Base-by-base conservation (phyloP, 2,113 vertebrate genomes). In the Muscicapa adusta region DNA sequence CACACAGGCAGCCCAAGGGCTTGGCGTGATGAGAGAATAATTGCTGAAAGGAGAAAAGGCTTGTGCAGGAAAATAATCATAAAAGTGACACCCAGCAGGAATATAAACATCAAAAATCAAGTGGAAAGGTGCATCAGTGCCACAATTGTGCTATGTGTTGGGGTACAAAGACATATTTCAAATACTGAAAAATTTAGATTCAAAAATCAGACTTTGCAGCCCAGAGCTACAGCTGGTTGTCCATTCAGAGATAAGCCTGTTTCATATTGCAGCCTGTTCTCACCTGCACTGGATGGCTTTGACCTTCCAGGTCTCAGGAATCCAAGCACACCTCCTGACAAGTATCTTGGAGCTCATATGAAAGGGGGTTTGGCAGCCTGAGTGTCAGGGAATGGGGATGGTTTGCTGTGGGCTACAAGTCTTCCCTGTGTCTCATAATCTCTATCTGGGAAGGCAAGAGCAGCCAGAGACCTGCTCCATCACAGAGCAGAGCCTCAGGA, bases 11-110 rank as follows among this genome's bases (percentile, higher is more conserved):
- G 56, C 56, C 18, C 38, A 82, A 94, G 40, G 53, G 13, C 15
- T 75, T 53, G 38, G 14, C 0, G 0, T 34, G 14, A 11, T 29
- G 43, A 56, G 34, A 58, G 20, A 20, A 17, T 40, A 62, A 36
- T 4, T 89, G 58, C 18, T n/a, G 20, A 78, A 18, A 76, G 22
- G 34, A 71, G 53, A 73, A 78, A 58, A 36, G 24, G 3, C 29
- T 85, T 94, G 56, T 28, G 29, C 42, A 34, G 15, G 51, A 89
- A 83, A 90, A 94, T 34, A 87, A 88, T 61, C 33, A 34, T 20
- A 36, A 14, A 66, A 43, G 23, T 26, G 45, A 40, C 14, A 71
- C 14, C 7, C n/a, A 67, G 6, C 10, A 72, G 17, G 9, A 25
- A 58, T 51, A 56, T 22, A 73, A 62, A 67, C 56, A 86, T 77